Evolutionary conservation across 2,113 vertebrate species (phyloP), one percentile per base, ranked within the genome.

Genomic region (Coptodon rendalli): DNA sequence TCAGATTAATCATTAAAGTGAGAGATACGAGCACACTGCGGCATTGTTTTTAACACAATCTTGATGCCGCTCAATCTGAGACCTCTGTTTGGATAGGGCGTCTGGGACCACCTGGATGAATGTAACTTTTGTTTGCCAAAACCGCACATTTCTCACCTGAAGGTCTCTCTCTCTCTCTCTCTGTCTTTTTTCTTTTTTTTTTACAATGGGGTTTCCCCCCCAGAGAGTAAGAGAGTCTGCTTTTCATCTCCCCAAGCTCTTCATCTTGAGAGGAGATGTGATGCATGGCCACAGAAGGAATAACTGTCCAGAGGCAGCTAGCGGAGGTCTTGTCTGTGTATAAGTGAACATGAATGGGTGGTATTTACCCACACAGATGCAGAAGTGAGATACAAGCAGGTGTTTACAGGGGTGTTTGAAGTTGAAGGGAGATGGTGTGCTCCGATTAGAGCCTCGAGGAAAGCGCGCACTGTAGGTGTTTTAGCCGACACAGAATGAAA

Each of bases 1-100:
- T 97, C 96, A 96, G 95, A 96, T 96, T 94, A 96, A 96, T 96
- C 96, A 96, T 96, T 96, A 95, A 96, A 96, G 95, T 13, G 10
- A 80, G 88, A 92, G 93, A 93, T 94, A 92, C 2, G 85, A 87
- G 76, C 90, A 88, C 66, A 83, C 89, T 68, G 52, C 34, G 10
- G 45, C 89, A 87, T 94, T 96, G 92, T 95, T 94, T 94, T 94
- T 89, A 63, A 91, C 87, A 54, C 88, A 90, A 92, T 92, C 94
- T 90, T 71, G 87, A 90, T 89, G 91, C 82, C 63, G 80, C 89
- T 93, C 87, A 71, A 78, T 94, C 89, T 52, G 85, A 94, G 90
- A 80, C 83, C 86, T 90, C 91, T 94, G 94, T 95, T 96, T 96
- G 93, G 93, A 90, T 89, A 91, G 92, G 92, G 87, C 90, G 92